Percentiles rank a stretch among this genome's conserved stretches.
These are phyloP conservation scores for Phalacrocorax brasilianus DNA, from an alignment of 2,113 vertebrate genomes.

Conservation along the genomic window DNA sequence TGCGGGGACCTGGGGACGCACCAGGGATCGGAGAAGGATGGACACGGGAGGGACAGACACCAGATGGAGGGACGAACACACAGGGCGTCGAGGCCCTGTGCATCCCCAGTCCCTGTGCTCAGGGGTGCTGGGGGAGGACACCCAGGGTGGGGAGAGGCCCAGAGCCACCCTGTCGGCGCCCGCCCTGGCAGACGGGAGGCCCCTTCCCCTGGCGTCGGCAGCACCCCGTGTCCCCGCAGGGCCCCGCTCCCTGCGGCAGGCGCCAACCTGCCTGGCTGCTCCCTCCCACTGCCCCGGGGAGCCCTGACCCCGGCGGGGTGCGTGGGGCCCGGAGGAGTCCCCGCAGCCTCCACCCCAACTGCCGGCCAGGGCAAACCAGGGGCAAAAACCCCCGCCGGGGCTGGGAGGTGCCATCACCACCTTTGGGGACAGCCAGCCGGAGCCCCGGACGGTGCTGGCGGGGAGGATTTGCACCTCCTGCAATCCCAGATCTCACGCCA, in stretches of 20 bases:
- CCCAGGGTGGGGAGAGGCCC: neutral
- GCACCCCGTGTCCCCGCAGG: neutral
- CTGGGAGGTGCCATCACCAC: accelerated
- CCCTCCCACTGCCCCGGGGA: neutral
- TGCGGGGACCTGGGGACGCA: neutral
- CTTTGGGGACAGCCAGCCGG: neutral
- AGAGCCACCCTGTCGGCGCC: neutral
- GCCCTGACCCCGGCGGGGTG: neutral
- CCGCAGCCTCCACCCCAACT: neutral
- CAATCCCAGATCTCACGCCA: neutral
- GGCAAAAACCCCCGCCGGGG: neutral
- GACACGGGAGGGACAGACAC: neutral
- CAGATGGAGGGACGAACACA: accelerated
- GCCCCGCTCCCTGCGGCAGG: neutral
- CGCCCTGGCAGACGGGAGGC: neutral
- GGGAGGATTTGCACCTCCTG: neutral
- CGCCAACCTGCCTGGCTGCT: neutral
- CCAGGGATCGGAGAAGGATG: neutral
- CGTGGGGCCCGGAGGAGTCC: neutral
- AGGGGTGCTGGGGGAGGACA: neutral
- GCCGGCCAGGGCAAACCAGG: neutral
- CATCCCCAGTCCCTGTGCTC: neutral
- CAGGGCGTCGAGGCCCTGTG: accelerated
- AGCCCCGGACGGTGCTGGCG: accelerated
- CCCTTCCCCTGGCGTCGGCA: neutral